Evolutionary conservation across 1,140 invertebrate genomes (phyloP).

Genomic region (Sycophila sp.): DNA sequence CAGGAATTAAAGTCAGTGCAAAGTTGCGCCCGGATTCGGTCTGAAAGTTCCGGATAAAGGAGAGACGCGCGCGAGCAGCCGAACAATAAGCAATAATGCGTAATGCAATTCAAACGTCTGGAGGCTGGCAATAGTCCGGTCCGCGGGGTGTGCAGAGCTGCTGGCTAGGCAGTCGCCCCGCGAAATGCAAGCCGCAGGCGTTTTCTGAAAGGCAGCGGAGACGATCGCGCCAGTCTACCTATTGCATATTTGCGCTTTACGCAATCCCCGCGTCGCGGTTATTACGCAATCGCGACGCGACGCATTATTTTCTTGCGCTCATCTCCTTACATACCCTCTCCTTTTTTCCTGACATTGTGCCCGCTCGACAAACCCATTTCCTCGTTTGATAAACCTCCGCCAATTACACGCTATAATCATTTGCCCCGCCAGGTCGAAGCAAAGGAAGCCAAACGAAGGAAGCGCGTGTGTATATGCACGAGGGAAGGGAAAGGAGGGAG

Average conservation of each 20-base stretch:
- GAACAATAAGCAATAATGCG: constrained; percentile 63
- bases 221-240: constrained; percentile 57
- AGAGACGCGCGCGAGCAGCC: constrained; percentile 35
- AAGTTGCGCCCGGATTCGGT: constrained; percentile 24
- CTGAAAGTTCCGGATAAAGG: not conserved
- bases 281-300: constrained; percentile 54
- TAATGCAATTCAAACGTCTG: constrained; percentile 61
- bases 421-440: not conserved
- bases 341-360: not conserved
- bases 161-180: no score
- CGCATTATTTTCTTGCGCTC: constrained; percentile 16
- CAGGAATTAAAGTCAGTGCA: constrained; percentile 38
- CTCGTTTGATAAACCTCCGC: not conserved
- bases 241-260: constrained; percentile 60
- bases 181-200: constrained; percentile 59
- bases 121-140: constrained; percentile 56
- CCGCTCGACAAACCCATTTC: not conserved
- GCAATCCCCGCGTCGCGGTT: constrained; percentile 51
- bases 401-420: constrained; percentile 8
- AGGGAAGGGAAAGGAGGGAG: constrained; percentile 25
- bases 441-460: not conserved
- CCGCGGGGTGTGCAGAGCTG: constrained; percentile 50
- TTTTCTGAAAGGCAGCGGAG: constrained; percentile 56
- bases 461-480: no score
- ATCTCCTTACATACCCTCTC: not conserved